A percentile compares a stretch with the other conserved stretches of the same genome.
These are phyloP conservation scores for Clarias macrocephalus DNA, from an alignment of 2,113 vertebrate genomes.

Conservation along the genomic window DNA sequence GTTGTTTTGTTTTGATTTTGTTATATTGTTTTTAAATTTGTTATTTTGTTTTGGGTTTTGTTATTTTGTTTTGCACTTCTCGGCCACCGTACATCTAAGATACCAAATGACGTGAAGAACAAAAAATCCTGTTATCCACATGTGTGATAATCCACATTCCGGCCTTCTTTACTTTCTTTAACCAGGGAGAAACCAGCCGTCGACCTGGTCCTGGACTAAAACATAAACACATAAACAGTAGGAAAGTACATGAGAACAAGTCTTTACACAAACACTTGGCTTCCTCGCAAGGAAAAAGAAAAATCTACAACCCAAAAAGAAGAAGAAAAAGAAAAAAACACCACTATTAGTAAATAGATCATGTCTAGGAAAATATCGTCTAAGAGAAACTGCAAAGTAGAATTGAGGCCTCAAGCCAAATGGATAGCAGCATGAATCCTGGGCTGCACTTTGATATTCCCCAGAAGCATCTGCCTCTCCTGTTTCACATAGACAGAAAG, in stretches of 20 bases:
- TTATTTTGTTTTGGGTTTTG: no score
- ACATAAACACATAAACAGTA: background rate
- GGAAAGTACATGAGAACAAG: background rate
- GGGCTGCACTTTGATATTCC: constrained; percentile 37
- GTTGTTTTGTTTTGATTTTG: no score
- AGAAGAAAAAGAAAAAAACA: background rate
- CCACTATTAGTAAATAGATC: background rate
- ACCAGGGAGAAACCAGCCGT: background rate
- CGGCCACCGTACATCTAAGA: background rate
- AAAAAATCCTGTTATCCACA: background rate
- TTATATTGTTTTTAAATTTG: no score
- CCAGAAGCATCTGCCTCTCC: constrained; percentile 31
- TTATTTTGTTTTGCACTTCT: no score
- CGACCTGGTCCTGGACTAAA: background rate
- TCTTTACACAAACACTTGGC: background rate
- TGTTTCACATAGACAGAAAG: constrained; percentile 41
- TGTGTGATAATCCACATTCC: background rate
- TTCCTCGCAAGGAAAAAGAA: background rate
- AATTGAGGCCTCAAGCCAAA: constrained; percentile 39
- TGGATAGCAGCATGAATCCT: constrained; percentile 29
- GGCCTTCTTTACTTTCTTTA: background rate
- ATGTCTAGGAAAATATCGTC: constrained; percentile 21
- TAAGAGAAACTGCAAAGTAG: constrained; percentile 13
- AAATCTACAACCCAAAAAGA: background rate
- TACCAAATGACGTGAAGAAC: background rate